phyloP scores from a whole-genome alignment of 2,888 invertebrate genomes.

The Cerastis leucographa region DNA sequence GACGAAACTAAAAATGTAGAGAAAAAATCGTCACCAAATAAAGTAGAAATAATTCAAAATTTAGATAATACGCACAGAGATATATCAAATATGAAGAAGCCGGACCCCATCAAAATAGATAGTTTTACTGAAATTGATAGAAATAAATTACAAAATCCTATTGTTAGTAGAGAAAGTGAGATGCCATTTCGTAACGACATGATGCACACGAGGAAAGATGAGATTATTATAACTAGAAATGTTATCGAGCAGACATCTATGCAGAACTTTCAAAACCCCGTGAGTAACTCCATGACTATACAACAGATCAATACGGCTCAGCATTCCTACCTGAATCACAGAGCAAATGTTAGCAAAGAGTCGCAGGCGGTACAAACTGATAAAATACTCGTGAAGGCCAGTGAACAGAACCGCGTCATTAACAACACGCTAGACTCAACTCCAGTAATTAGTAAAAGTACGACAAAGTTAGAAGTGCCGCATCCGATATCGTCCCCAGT shows the following conservation, averaged over 20 bases:
- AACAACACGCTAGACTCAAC: conserved; percentile 78
- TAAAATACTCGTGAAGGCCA: conserved; percentile 80
- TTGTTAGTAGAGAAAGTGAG: conserved; percentile 81
- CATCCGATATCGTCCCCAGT: conserved; percentile 88
- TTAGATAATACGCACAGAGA: conserved; percentile 82
- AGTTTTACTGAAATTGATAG: conserved; percentile 81
- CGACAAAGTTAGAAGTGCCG: conserved; percentile 87
- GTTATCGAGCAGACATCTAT: conserved; percentile 82
- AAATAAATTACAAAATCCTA: conserved; percentile 77
- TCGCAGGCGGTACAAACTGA: conserved; percentile 86
- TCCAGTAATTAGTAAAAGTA: conserved; percentile 82
- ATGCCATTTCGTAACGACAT: conserved; percentile 82
- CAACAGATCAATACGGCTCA: conserved; percentile 85
- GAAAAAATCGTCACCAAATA: conserved; percentile 85
- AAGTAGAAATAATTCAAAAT: conserved; percentile 85
- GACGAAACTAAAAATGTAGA: conserved; percentile 82
- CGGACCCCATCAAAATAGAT: conserved; percentile 82
- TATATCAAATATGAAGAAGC: conserved; percentile 77
- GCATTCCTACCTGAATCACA: conserved; percentile 82
- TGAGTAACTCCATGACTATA: conserved; percentile 86
- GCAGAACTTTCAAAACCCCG: conserved; percentile 81
- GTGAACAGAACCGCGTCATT: conserved; percentile 79
- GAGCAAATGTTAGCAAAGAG: conserved; percentile 82
- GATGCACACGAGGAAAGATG: conserved; percentile 82
- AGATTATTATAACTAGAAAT: conserved; percentile 84